Percentiles rank a stretch among this genome's conserved stretches.
Conservation (phyloP, 2,888 invertebrate species). For the Colletes collaris region DNA sequence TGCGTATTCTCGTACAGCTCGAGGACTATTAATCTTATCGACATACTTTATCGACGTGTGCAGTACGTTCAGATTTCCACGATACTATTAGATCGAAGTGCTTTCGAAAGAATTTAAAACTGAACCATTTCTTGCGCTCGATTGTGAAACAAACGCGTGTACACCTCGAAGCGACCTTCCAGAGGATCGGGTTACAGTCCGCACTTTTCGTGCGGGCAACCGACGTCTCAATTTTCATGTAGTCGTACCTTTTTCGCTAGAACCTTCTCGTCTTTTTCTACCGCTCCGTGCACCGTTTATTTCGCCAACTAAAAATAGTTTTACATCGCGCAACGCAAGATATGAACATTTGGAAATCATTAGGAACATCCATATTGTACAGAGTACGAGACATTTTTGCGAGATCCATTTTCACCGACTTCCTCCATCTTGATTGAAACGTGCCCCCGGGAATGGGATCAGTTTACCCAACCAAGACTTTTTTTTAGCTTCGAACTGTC, state of each 20-base stretch:
- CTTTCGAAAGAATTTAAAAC: not conserved
- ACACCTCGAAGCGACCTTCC: slow-evolving; percentile 41
- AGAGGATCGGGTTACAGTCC: slow-evolving; percentile 53
- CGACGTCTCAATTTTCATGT: slow-evolving; percentile 51
- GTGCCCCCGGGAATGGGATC: slow-evolving; percentile 2
- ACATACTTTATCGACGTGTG: not conserved
- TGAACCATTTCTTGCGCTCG: slow-evolving; percentile 31
- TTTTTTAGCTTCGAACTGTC: too few relatives aligned
- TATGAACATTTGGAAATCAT: too few relatives aligned
- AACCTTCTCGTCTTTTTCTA: slow-evolving; percentile 10
- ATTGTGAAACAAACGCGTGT: slow-evolving; percentile 34
- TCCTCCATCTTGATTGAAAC: too few relatives aligned
- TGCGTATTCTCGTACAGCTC: too few relatives aligned
- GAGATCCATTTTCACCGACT: too few relatives aligned
- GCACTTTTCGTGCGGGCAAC: slow-evolving; percentile 37
- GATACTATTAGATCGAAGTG: too few relatives aligned
- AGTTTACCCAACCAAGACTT: not conserved
- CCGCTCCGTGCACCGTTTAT: too few relatives aligned
- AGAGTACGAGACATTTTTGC: too few relatives aligned
- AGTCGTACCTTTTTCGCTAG: slow-evolving; percentile 16
- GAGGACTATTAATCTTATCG: too few relatives aligned
- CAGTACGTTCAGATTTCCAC: not conserved
- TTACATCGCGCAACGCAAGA: too few relatives aligned
- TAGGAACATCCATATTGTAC: too few relatives aligned
- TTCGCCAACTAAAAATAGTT: too few relatives aligned